Percentiles rank a stretch among this genome's conserved stretches.
Conservation (phyloP, 2,888 invertebrate species). For the Caradrina clavipalpis region DNA sequence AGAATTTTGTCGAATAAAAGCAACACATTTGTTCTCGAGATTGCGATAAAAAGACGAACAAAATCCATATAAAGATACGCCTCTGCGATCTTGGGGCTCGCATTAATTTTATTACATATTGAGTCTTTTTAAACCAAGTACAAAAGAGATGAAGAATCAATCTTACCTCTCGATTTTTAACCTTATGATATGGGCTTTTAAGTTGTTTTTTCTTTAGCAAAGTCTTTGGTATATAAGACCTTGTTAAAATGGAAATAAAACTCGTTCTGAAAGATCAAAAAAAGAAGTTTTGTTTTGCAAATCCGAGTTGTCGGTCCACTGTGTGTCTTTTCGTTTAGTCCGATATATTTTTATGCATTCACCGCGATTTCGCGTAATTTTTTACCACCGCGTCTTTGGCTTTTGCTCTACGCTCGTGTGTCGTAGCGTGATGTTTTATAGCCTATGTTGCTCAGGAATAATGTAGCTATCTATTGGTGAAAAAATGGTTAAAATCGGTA, state of each 20-base stretch:
- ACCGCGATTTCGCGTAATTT: too few relatives aligned
- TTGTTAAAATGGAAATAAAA: conserved; percentile 38
- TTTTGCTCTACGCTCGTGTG: too few relatives aligned
- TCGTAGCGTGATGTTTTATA: too few relatives aligned
- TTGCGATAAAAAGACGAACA: conserved; percentile 57
- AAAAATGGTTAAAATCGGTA: too few relatives aligned
- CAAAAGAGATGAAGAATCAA: conserved; percentile 16
- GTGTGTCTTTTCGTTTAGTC: conserved; percentile 47
- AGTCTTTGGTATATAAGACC: background rate
- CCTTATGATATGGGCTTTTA: background rate
- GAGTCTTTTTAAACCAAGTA: conserved; percentile 4
- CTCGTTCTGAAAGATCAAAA: conserved; percentile 57
- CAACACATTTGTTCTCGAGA: conserved; percentile 45
- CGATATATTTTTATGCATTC: conserved; percentile 2
- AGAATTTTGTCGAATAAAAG: conserved; percentile 39
- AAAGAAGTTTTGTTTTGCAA: conserved; percentile 63
- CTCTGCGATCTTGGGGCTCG: conserved; percentile 45
- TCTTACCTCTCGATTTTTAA: background rate
- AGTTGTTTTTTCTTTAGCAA: conserved; percentile 20
- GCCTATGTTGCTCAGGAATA: too few relatives aligned
- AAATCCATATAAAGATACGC: conserved; percentile 58
- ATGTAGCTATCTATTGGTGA: too few relatives aligned
- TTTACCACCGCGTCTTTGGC: too few relatives aligned
- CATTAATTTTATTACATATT: conserved; percentile 64
- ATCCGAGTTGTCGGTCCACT: conserved; percentile 24